These are phyloP conservation scores for Idris sp. DNA, from an alignment of 1,140 invertebrate genomes.

Conservation along the genomic window DNA sequence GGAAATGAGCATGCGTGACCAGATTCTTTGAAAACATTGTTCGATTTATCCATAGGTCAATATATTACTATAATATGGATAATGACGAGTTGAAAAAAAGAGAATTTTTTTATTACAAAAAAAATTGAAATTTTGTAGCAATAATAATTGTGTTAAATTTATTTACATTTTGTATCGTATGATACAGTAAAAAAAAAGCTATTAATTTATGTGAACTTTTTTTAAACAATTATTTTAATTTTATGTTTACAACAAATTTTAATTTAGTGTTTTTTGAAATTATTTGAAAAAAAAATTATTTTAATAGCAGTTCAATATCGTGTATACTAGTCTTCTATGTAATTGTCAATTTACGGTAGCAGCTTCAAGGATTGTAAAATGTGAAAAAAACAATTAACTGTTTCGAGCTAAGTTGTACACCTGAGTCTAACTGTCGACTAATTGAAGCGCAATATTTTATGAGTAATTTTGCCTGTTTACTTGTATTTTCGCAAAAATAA, in stretches of 20 bases:
- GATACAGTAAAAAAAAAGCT: no score
- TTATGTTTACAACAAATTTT: no score
- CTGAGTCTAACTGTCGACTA: constrained; percentile 22
- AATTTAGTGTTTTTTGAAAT: no score
- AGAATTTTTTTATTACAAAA: no score
- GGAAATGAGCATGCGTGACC: constrained; percentile 2
- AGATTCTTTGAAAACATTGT: constrained; percentile 38
- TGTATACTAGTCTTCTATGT: constrained; percentile 38
- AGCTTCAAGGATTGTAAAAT: constrained; percentile 24
- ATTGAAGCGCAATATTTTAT: constrained; percentile 14
- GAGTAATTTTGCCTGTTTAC: constrained; percentile 37
- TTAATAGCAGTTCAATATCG: constrained; percentile 11
- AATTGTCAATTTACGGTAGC: constrained; percentile 26
- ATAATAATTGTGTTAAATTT: no score
- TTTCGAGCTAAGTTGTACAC: constrained; percentile 20
- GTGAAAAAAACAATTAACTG: constrained; percentile 20
- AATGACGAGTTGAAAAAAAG: constrained; percentile 28
- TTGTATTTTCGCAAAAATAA: no score
- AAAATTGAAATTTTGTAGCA: no score
- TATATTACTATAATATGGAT: constrained; percentile 35
- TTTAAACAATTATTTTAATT: no score
- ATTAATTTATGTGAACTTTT: no score
- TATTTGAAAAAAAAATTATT: no score
- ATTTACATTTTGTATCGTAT: no score
- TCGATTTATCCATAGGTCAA: constrained; percentile 44